Conservation (phyloP, 2,113 vertebrate genomes). For the Gobiocypris rarus region DNA sequence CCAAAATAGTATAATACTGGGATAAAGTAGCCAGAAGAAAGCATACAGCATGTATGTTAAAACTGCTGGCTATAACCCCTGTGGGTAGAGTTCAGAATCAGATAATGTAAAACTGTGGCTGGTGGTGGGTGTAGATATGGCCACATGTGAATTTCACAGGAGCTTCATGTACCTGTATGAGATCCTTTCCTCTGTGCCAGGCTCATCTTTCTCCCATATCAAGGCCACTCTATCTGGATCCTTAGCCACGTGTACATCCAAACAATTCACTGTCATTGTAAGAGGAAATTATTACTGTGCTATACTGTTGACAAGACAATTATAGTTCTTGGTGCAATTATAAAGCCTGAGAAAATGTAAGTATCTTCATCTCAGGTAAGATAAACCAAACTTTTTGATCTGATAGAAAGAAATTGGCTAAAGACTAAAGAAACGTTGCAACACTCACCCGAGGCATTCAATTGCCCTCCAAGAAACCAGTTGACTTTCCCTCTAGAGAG, state of each 20-base stretch:
- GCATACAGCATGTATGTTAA: not conserved
- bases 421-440: not conserved
- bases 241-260: constrained; percentile 86
- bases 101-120: not conserved
- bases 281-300: not conserved
- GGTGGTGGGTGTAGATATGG: not conserved
- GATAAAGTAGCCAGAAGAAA: no score
- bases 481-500: constrained; percentile 70
- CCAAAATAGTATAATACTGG: no score
- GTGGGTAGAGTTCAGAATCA: not conserved
- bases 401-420: not conserved
- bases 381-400: not conserved
- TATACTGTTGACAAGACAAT: not conserved
- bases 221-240: constrained; percentile 86
- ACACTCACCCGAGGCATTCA: constrained; percentile 87
- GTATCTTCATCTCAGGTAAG: not conserved
- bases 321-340: not conserved
- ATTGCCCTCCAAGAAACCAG: constrained; percentile 87
- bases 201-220: constrained; percentile 95
- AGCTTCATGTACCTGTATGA: constrained; percentile 85
- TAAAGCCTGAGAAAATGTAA: not conserved
- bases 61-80: not conserved
- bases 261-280: constrained; percentile 84
- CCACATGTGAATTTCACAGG: constrained; percentile 15
- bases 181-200: constrained; percentile 85